Percentiles rank a stretch among this genome's conserved stretches.
phyloP scores from a whole-genome alignment of 1,140 invertebrate species.

The Lanistes nyassanus region DNA sequence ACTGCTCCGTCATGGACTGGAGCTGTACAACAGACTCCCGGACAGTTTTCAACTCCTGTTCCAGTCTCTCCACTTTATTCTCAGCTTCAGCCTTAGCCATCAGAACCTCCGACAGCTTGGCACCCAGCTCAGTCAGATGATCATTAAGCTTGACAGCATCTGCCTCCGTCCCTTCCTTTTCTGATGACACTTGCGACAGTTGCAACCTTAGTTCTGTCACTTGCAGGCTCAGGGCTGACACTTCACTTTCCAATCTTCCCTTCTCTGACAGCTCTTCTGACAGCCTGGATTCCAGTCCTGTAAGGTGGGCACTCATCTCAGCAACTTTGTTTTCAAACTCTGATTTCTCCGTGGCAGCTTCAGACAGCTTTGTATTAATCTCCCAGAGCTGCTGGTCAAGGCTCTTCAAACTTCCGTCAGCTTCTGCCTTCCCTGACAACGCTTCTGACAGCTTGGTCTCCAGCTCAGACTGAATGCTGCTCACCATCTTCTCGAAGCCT shows the following conservation, averaged over 20 bases:
- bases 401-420: background rate
- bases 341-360: background rate
- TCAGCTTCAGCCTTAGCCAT: constrained; percentile 11
- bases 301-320: background rate
- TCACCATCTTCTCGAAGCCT: background rate
- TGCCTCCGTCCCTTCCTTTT: constrained; percentile 1
- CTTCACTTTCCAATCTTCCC: constrained; percentile 7
- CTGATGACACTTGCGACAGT: constrained; percentile 5
- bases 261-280: background rate
- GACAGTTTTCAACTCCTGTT: background rate
- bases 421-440: constrained; percentile 8
- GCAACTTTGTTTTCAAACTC: background rate
- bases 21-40: background rate
- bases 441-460: constrained; percentile 14
- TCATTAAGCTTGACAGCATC: constrained; percentile 7
- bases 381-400: constrained; percentile 8
- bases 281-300: constrained; percentile 5
- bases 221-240: constrained; percentile 3
- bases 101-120: constrained; percentile 7
- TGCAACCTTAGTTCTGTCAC: constrained; percentile 1
- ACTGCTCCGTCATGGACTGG: constrained; percentile 6
- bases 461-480: constrained; percentile 10
- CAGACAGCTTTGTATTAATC: background rate
- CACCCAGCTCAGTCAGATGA: constrained; percentile 11
- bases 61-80: constrained; percentile 11